These are phyloP conservation scores for Aphaenogaster ashmeadi DNA, from an alignment of 1,140 invertebrate genomes.

Conservation along the genomic window DNA sequence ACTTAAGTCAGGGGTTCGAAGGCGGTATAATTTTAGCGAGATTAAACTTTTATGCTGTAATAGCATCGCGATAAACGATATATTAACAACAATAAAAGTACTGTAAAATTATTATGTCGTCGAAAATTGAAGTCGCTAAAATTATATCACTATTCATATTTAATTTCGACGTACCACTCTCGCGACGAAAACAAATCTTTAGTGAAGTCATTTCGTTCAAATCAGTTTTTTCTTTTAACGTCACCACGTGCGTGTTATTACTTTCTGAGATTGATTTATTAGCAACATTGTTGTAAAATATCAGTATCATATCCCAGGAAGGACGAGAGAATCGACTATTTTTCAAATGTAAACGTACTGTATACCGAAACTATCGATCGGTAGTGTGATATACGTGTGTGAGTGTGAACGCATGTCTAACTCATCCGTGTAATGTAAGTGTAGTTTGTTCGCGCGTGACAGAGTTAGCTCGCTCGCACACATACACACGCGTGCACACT, in stretches of 20 bases:
- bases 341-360: neutral
- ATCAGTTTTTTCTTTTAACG: neutral
- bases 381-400: conserved; percentile 16
- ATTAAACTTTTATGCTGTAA: neutral
- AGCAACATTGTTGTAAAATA: neutral
- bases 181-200: neutral
- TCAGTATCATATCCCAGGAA: neutral
- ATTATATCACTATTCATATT: neutral
- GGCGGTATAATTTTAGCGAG: neutral
- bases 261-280: neutral
- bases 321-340: neutral
- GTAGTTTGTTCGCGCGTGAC: neutral
- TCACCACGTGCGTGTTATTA: neutral
- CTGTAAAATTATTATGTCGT: neutral
- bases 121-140: neutral
- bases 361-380: conserved; percentile 35
- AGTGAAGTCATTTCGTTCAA: neutral
- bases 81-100: neutral
- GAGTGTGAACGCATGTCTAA: conserved; percentile 3
- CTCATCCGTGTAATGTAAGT: conserved; percentile 22
- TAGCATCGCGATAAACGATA: neutral
- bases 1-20: neutral
- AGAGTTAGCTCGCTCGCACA: conserved; percentile 20
- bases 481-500: neutral
- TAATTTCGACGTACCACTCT: neutral